These are phyloP conservation scores for Erethizon dorsatum DNA, from an alignment of 2,797 vertebrate species.

Conservation along the genomic window DNA sequence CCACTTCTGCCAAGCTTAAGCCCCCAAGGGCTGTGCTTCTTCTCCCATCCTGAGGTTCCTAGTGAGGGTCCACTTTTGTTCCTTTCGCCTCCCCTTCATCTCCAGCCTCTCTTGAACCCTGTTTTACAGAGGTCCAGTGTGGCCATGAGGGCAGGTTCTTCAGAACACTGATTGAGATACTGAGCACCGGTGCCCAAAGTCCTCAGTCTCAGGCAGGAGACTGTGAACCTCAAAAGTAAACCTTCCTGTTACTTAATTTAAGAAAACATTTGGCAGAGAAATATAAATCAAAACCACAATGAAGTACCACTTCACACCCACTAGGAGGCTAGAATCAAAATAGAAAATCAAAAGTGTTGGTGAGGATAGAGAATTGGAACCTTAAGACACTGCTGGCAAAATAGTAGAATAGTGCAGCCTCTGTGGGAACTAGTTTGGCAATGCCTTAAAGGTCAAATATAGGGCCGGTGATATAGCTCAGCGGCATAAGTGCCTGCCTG, in stretches of 20 bases:
- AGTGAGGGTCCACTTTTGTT: background rate
- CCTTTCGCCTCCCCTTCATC: background rate
- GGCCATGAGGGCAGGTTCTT: background rate
- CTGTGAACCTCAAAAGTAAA: background rate
- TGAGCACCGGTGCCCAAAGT: background rate
- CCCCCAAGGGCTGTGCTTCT: too few relatives aligned
- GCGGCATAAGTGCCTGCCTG: too few relatives aligned
- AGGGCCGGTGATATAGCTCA: background rate
- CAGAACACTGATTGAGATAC: background rate
- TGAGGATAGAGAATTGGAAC: conserved; percentile 5
- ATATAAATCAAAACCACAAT: conserved; percentile 30
- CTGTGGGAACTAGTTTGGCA: background rate
- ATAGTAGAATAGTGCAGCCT: background rate
- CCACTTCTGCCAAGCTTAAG: background rate
- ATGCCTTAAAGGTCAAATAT: background rate
- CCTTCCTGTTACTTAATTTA: conserved; percentile 7
- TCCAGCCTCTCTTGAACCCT: background rate
- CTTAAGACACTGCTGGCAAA: background rate
- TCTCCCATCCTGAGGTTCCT: background rate
- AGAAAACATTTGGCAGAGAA: conserved; percentile 55
- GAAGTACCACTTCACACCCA: background rate
- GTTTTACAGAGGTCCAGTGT: background rate
- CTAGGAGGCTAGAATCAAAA: conserved; percentile 8
- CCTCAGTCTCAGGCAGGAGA: background rate
- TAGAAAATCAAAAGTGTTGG: background rate